phyloP scores from a whole-genome alignment of 2,888 invertebrate genomes.

The Pedicia rivosa region DNA sequence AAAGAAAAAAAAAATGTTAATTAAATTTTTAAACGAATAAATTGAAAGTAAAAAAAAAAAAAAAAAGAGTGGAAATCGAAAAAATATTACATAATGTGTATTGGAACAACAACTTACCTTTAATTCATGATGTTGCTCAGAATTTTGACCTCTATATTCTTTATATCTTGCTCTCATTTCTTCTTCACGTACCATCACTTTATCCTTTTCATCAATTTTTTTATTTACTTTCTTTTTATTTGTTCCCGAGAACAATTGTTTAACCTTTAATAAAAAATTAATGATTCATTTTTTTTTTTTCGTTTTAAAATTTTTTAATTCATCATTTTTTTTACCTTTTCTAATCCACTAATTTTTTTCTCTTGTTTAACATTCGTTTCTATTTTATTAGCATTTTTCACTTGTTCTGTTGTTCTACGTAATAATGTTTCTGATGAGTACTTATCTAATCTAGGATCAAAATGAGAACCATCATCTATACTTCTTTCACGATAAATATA shows the following conservation, averaged over 20 bases:
- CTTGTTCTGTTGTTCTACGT: slow-evolving; percentile 15
- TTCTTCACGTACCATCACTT: slow-evolving; percentile 36
- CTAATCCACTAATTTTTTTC: slow-evolving; percentile 54
- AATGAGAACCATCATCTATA: slow-evolving; percentile 50
- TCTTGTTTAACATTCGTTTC: slow-evolving; percentile 27
- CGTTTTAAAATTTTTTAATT: slow-evolving; percentile 3
- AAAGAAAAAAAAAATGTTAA: too few species aligned
- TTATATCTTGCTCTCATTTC: slow-evolving; percentile 39
- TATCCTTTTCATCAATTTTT: slow-evolving; percentile 15
- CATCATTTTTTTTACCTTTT: slow-evolving; percentile 39
- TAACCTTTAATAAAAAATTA: slow-evolving; percentile 33
- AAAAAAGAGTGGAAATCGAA: too few species aligned
- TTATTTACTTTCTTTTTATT: slow-evolving; percentile 38
- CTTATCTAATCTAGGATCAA: slow-evolving; percentile 46
- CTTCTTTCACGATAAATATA: slow-evolving; percentile 39
- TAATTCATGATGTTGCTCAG: slow-evolving; percentile 34
- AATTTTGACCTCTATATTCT: slow-evolving; percentile 34
- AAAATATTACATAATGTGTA: too few species aligned
- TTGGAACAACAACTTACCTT: slow-evolving; percentile 21
- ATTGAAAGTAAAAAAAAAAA: too few species aligned
- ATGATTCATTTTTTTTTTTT: slow-evolving; percentile 2
- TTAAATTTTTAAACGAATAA: too few species aligned
- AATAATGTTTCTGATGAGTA: slow-evolving; percentile 33
- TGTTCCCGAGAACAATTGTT: slow-evolving; percentile 57
- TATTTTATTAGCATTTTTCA: slow-evolving; percentile 20